Base-by-base conservation (phyloP, 2,797 vertebrate species). In the Sebastiscus tertius region DNA sequence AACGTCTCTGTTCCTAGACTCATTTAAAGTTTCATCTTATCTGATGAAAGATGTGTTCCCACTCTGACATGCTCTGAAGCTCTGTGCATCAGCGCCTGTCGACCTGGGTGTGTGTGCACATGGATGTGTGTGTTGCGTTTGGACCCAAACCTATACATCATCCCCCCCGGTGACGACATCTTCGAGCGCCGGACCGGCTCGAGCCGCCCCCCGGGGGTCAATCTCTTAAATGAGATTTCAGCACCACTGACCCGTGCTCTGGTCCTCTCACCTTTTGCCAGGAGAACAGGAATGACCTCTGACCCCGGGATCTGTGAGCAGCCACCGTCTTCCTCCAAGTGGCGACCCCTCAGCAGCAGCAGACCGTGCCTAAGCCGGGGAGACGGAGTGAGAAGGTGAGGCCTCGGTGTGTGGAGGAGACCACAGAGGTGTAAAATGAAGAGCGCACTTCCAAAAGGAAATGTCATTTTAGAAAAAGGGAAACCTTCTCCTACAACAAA, bases 221-320 rank as follows among this genome's bases (percentile, higher is more conserved):
- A 61, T 87, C 88, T 94, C 90, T 92, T 92, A 95, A 95, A 95
- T 95, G 93, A 95, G 94, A 94, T 96, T 95, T 94, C 90, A 88
- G 92, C 90, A 77, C 74, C 89, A 36, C 85, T 95, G 94, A 96
- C 93, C 93, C 92, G 2, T 87, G 81, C 67, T 80, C 77, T 86
- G 82, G 13, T 87, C 82, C 68, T 86, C 81, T 91, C 87, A 89
- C 89, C 93, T 91, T 90, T 87, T 34, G 66, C 87, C 79, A 82
- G 86, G 80, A 88, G 91, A 91, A 91, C 84, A 68, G 88, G 81
- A 75, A 65, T 76, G 86, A 91, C 81, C 90, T 87, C 20, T 81
- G 89, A 93, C 88, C 82, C 56, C 18, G 3, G 66, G 78, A 81
- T 85, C 84, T 70, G 87, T 73, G 86, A 80, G 85, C 85, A 70